Evolutionary conservation across 2,888 invertebrate genomes (phyloP).

Genomic region (Thera obeliscata): DNA sequence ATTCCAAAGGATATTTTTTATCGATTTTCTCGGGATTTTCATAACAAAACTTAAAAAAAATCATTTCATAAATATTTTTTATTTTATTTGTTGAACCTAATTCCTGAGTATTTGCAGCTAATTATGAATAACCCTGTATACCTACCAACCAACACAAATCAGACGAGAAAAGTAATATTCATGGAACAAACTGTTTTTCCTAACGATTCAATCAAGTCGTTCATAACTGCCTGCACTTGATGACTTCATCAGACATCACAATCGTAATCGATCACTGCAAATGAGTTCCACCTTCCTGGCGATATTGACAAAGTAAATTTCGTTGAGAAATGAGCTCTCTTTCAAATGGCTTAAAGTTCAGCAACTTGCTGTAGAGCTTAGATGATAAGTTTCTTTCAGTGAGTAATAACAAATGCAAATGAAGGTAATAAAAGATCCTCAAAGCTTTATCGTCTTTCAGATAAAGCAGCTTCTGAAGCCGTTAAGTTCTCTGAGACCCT

Average conservation of each 20-base stretch:
- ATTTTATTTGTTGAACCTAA: too few species aligned
- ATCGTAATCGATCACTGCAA: conserved; percentile 32
- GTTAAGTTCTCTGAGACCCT: conserved; percentile 14
- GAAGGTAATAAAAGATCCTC: conserved; percentile 23
- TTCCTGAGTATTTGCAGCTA: too few species aligned
- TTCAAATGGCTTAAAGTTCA: conserved; percentile 9
- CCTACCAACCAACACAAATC: not conserved
- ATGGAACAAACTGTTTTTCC: not conserved
- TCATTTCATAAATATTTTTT: too few species aligned
- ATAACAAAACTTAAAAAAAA: too few species aligned
- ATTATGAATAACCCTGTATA: too few species aligned
- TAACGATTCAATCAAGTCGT: conserved; percentile 20
- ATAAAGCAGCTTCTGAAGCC: conserved; percentile 12
- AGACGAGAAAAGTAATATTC: not conserved
- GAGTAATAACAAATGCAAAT: conserved; percentile 26
- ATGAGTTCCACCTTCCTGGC: conserved; percentile 19
- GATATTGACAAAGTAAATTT: conserved; percentile 10
- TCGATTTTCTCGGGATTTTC: too few species aligned
- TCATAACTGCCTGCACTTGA: conserved; percentile 25
- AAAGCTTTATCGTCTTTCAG: conserved; percentile 14
- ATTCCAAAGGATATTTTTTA: too few species aligned
- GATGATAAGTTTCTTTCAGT: conserved; percentile 15
- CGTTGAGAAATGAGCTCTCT: conserved; percentile 19
- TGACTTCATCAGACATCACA: conserved; percentile 29
- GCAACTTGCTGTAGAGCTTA: conserved; percentile 5